Conservation (phyloP, 2,113 vertebrate genomes). For the Elanus axillaris region DNA sequence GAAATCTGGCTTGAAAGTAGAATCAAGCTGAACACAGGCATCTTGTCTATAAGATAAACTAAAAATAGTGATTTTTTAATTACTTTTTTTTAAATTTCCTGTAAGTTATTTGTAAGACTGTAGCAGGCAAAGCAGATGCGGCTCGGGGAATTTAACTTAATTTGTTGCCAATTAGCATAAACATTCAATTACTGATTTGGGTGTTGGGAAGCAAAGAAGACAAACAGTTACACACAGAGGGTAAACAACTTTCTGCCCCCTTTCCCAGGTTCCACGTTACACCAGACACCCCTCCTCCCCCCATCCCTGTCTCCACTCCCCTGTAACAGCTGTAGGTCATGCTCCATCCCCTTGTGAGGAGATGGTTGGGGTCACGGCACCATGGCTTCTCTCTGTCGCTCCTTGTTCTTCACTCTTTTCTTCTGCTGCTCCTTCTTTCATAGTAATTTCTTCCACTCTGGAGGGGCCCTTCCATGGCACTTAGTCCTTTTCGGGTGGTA, state of each 20-base stretch:
- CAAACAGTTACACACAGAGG: not conserved
- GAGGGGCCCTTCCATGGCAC: not conserved
- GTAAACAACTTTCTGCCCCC: not conserved
- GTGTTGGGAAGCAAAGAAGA: not conserved
- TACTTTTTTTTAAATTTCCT: not conserved
- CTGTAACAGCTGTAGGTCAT: fast-evolving
- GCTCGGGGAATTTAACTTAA: not conserved
- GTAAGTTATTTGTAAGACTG: not conserved
- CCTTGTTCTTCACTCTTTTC: not conserved
- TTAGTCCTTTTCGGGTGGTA: not conserved
- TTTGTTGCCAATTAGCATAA: not conserved
- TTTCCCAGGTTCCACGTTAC: not conserved
- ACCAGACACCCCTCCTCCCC: fast-evolving
- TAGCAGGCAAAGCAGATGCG: not conserved
- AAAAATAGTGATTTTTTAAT: not conserved
- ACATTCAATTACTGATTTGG: not conserved
- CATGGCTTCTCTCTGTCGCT: not conserved
- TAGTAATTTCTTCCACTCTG: not conserved
- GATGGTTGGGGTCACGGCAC: not conserved
- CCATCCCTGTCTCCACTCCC: not conserved
- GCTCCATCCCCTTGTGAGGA: not conserved
- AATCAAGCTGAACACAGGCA: not conserved
- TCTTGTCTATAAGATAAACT: not conserved
- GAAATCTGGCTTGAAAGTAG: not conserved
- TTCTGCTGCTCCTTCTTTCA: not conserved